Percentiles rank a stretch among this genome's conserved stretches.
Conservation (phyloP, 2,888 invertebrate genomes). For the Lasioglossum vierecki region DNA sequence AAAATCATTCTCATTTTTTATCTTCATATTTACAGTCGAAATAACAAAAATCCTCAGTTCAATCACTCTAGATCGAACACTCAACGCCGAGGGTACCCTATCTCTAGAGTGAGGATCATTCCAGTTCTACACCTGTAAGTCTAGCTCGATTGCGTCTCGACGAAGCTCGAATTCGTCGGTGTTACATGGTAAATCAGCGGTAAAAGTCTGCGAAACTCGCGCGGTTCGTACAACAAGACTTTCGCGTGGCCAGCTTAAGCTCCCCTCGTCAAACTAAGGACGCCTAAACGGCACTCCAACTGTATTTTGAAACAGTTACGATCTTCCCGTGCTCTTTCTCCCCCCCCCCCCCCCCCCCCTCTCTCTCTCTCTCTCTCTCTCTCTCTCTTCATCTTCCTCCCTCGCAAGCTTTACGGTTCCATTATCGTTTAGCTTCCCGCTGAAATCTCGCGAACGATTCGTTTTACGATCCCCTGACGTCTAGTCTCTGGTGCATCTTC, state of each 20-base stretch:
- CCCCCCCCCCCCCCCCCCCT: no score
- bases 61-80: no score
- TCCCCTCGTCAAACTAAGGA: slow-evolving; percentile 8
- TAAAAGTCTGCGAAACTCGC: not conserved
- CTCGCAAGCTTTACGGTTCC: slow-evolving; percentile 39
- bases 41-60: no score
- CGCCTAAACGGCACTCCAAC: slow-evolving; percentile 40
- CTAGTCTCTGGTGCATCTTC: not conserved
- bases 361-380: no score
- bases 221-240: not conserved
- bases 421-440: slow-evolving; percentile 47
- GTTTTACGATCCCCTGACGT: slow-evolving; percentile 13
- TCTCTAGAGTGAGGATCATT: no score
- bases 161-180: not conserved
- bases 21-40: no score
- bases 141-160: not conserved
- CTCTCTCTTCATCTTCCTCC: not conserved
- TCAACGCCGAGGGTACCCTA: no score
- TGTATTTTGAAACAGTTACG: slow-evolving; percentile 54
- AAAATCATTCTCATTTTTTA: no score
- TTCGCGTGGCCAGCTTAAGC: not conserved
- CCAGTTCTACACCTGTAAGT: not conserved
- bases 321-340: slow-evolving; percentile 14
- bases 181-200: not conserved
- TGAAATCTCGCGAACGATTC: slow-evolving; percentile 18